Evolutionary conservation across 2,888 invertebrate genomes (phyloP).

Genomic region (Chymomyza procnemis): DNA sequence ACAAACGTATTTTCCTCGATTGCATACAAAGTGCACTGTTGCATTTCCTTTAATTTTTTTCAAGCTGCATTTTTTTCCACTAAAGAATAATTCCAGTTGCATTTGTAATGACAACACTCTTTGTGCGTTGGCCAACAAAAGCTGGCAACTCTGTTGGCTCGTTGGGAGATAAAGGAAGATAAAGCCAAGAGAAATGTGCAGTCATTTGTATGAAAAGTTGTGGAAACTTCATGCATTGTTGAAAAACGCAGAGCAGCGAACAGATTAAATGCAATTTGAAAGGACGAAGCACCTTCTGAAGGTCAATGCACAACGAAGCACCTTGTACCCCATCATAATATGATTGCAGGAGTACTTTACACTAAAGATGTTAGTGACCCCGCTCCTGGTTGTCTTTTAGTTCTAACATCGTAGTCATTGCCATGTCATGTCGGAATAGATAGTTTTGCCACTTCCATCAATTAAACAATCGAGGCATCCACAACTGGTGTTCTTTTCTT

Average conservation of each 20-base stretch:
- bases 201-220: conserved; percentile 24
- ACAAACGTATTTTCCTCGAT: background rate
- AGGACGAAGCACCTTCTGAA: background rate
- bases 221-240: conserved; percentile 16
- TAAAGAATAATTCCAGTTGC: conserved; percentile 34
- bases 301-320: background rate
- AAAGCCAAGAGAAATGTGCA: conserved; percentile 12
- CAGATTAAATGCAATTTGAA: conserved; percentile 24
- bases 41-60: conserved; percentile 28
- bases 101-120: conserved; percentile 8
- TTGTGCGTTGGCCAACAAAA: background rate
- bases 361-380: no score
- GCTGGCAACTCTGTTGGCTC: conserved; percentile 2
- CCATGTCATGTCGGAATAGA: no score
- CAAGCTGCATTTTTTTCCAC: conserved; percentile 23
- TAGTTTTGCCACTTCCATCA: no score
- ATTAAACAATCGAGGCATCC: no score
- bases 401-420: no score
- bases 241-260: background rate
- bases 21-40: background rate
- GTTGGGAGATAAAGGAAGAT: background rate
- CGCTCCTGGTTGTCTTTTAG: no score
- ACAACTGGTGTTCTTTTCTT: no score
- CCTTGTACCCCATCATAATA: conserved; percentile 29
- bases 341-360: no score